These are phyloP conservation scores for Selenia dentaria DNA, from an alignment of 2,888 invertebrate genomes.

Conservation along the genomic window DNA sequence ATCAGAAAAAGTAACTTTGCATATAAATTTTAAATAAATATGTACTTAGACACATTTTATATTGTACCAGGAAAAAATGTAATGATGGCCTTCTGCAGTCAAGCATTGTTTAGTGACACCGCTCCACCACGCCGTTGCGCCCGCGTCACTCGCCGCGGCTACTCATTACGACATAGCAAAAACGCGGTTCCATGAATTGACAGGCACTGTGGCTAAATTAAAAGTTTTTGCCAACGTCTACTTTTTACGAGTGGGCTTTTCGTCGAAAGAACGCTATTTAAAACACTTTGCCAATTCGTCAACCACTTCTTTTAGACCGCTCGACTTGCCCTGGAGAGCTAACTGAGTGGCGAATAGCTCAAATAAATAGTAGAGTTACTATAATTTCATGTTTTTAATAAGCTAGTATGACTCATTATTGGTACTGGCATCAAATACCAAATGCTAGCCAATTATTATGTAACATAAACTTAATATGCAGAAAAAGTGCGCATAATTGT, in stretches of 20 bases:
- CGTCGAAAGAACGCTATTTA: slow-evolving; percentile 18
- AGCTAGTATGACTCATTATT: no score
- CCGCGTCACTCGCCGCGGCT: slow-evolving; percentile 13
- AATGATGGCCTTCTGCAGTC: slow-evolving; percentile 18
- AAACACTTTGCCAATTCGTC: slow-evolving; percentile 11
- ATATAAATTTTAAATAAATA: no score
- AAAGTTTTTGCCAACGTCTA: slow-evolving; percentile 20
- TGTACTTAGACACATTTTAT: no score
- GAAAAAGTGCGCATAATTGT: slow-evolving; percentile 24
- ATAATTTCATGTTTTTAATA: no score
- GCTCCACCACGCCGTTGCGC: slow-evolving; percentile 29
- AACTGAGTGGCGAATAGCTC: no score
- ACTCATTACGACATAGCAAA: slow-evolving; percentile 22
- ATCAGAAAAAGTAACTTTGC: no score
- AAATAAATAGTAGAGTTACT: no score
- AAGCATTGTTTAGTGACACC: slow-evolving; percentile 53
- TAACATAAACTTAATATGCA: slow-evolving; percentile 17
- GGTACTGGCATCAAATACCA: slow-evolving; percentile 16
- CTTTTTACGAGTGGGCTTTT: slow-evolving; percentile 21
- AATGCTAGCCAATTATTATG: slow-evolving; percentile 17
- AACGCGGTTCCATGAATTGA: slow-evolving; percentile 24
- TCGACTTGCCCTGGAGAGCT: not conserved
- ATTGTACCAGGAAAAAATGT: not conserved
- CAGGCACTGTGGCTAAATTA: slow-evolving; percentile 20
- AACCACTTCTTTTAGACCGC: slow-evolving; percentile 1